phyloP scores from a whole-genome alignment of 2,113 vertebrate species.

The Uria aalge region DNA sequence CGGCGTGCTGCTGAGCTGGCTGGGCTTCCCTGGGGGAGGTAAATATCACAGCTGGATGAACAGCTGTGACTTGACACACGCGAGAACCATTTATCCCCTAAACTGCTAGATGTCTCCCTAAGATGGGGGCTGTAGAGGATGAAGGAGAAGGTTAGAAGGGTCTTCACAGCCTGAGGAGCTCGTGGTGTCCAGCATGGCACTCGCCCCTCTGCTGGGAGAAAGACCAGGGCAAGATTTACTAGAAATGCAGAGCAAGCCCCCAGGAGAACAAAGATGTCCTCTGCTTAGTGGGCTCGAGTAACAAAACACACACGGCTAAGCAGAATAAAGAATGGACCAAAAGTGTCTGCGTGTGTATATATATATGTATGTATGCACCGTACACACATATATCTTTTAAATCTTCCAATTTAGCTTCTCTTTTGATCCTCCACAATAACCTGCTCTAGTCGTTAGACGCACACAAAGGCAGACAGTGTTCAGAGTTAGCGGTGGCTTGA shows the following conservation, averaged over 20 bases:
- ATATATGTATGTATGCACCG: accelerated
- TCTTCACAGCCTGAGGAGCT: slow-evolving; percentile 13
- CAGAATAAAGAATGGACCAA: neutral
- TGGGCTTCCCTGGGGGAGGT: accelerated
- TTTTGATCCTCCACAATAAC: neutral
- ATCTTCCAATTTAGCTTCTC: neutral
- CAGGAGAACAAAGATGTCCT: neutral
- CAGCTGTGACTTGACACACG: neutral
- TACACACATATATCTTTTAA: neutral
- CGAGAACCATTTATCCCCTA: neutral
- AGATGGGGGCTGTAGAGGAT: neutral
- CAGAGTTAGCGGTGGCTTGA: neutral
- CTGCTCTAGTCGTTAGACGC: neutral
- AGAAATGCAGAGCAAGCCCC: neutral
- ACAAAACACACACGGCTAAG: neutral
- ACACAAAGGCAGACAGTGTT: neutral
- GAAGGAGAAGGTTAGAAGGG: neutral
- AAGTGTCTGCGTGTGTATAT: neutral
- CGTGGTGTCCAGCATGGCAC: neutral
- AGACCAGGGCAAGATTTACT: neutral
- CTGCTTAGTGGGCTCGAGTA: neutral
- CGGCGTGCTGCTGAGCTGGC: neutral
- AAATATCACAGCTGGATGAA: neutral
- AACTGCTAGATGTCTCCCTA: neutral
- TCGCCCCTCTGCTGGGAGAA: neutral